Base-by-base conservation (phyloP, 1,140 invertebrate genomes). In the Proctacanthus coquilletti region DNA sequence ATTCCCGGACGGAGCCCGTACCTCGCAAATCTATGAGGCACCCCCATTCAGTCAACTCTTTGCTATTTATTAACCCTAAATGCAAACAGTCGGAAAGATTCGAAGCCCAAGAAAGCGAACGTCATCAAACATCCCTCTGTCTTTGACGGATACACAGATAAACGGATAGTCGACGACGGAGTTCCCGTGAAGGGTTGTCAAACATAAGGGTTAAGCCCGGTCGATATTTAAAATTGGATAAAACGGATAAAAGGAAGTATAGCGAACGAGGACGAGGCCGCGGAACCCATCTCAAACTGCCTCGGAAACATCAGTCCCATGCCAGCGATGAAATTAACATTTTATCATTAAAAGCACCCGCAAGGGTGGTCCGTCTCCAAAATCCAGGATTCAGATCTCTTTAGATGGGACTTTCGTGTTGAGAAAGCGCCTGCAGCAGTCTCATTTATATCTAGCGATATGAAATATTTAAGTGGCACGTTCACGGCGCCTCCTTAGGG, bases 171-270 rank as follows among this genome's bases (percentile, higher is more conserved):
- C 8, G 23, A 27, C 8, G 23, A 27, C 13, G 13, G 23, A 27
- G 8, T 9, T 27, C 23, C 23, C 8, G 23, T 27, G 23, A 27
- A 27, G 23, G 23, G 23, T 27, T 27, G 23, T 27, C 23, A 27
- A 27, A 27, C 23, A 27, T 27, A 27, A 27, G 23, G 23, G 23
- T 27, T 27, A 9, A 13, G 23, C 8, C 13, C 13, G 23, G 23
- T 27, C 23, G 23, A 27, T 27, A 27, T 27, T 27, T 27, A 27
- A 27, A 27, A 27, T 27, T 27, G 23, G 23, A 27, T 27, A 27
- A 27, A 27, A 27, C 13, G 23, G 23, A 27, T 27, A 27, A 27
- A 27, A 27, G 23, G 23, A 27, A 27, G 23, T 27, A 27, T 9
- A 27, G 23, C 8, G 8, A 13, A 27, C 8, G 8, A 27, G 23